Percentiles rank a stretch among this genome's conserved stretches.
Conservation (phyloP, 2,113 vertebrate genomes). For the Xenopus laevis region DNA sequence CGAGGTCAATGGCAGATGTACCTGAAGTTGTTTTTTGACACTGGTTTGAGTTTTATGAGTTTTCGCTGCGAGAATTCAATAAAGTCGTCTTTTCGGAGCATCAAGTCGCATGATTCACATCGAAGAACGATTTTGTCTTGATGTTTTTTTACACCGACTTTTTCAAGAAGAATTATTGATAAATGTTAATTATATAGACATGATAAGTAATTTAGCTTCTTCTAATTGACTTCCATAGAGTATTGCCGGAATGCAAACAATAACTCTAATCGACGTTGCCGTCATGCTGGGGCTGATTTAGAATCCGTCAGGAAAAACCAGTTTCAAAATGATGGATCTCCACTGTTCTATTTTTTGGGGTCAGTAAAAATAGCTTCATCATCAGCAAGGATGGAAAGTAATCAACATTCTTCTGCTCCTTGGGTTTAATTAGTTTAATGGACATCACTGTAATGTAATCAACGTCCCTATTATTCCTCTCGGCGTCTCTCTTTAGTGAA, state of each 20-base stretch:
- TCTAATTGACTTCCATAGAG: neutral
- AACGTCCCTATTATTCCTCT: neutral
- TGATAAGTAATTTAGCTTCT: too few relatives aligned
- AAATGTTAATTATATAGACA: too few relatives aligned
- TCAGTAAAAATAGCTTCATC: slow-evolving; percentile 3
- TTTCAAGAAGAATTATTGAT: too few relatives aligned
- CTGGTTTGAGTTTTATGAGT: too few relatives aligned
- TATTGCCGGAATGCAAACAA: neutral
- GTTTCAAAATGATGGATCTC: neutral
- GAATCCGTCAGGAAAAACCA: neutral
- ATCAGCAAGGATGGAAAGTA: neutral
- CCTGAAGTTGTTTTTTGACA: too few relatives aligned
- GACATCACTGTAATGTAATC: slow-evolving; percentile 3
- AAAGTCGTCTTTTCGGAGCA: too few relatives aligned
- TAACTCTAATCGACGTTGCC: neutral
- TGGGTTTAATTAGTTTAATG: slow-evolving; percentile 1
- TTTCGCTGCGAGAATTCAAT: too few relatives aligned
- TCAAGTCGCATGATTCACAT: too few relatives aligned
- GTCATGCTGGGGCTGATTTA: neutral
- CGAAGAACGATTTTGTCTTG: too few relatives aligned
- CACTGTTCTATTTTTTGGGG: slow-evolving; percentile 1
- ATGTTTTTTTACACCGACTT: too few relatives aligned
- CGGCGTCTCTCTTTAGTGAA: neutral
- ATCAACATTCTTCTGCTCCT: neutral
- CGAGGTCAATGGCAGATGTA: too few relatives aligned